Percentiles rank a stretch among this genome's conserved stretches.
Conservation (phyloP, 2,888 invertebrate genomes). For the Psococerastis gibbosa region DNA sequence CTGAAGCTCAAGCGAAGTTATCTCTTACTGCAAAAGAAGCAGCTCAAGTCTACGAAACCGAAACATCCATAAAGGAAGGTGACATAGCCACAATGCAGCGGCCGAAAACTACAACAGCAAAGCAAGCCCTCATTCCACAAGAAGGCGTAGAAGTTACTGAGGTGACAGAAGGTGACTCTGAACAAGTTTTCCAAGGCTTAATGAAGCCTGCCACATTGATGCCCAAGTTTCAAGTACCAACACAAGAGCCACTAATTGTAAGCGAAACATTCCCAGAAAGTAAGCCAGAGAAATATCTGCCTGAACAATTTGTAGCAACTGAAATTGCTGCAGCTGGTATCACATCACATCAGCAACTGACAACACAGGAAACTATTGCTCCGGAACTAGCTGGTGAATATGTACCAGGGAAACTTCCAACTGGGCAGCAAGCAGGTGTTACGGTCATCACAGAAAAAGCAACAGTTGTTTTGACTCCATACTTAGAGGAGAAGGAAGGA, state of each 20-base stretch:
- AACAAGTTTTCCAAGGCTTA: slow-evolving; percentile 32
- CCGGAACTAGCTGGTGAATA: slow-evolving; percentile 50
- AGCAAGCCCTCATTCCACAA: slow-evolving; percentile 36
- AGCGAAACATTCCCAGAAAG: slow-evolving; percentile 49
- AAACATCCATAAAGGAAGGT: slow-evolving; percentile 39
- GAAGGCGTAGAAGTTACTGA: slow-evolving; percentile 45
- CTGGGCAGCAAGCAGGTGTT: slow-evolving; percentile 37
- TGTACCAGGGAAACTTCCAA: slow-evolving; percentile 36
- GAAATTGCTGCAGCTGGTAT: slow-evolving; percentile 49
- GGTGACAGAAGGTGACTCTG: slow-evolving; percentile 38
- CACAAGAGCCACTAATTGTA: slow-evolving; percentile 41
- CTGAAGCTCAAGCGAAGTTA: slow-evolving; percentile 33
- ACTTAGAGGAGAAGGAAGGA: slow-evolving; percentile 45
- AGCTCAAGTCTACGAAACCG: slow-evolving; percentile 40
- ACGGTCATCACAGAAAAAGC: slow-evolving; percentile 40
- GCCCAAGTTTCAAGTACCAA: slow-evolving; percentile 40
- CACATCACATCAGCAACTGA: slow-evolving; percentile 40
- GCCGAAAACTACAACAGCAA: slow-evolving; percentile 34
- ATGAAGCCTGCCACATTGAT: slow-evolving; percentile 30
- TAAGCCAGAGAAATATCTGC: slow-evolving; percentile 57
- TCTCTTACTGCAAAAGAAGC: slow-evolving; percentile 43
- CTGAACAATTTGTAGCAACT: slow-evolving; percentile 58
- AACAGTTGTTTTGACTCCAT: slow-evolving; percentile 33
- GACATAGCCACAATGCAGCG: slow-evolving; percentile 29
- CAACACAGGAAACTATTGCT: slow-evolving; percentile 40